Evolutionary conservation across 2,797 vertebrate species (phyloP).

Genomic region (Gymnopithys bicolor): DNA sequence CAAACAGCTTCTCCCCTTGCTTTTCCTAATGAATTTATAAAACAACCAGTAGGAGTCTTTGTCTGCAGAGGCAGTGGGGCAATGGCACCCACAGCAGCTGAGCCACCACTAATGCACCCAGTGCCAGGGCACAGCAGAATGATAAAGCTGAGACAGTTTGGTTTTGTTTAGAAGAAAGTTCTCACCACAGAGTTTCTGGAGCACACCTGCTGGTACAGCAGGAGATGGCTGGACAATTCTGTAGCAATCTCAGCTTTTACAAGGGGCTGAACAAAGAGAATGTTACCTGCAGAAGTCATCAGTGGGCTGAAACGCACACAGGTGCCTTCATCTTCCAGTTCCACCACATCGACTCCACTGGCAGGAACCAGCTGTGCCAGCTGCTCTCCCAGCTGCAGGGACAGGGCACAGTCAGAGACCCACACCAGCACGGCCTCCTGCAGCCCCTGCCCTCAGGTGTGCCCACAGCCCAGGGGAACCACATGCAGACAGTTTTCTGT

Average conservation of each 20-base stretch:
- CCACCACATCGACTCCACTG: constrained; percentile 89
- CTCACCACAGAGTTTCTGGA: neutral
- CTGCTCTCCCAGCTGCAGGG: constrained; percentile 87
- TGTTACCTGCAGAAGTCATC: constrained; percentile 90
- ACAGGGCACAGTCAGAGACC: neutral
- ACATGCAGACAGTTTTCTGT: accelerated
- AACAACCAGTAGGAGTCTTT: neutral
- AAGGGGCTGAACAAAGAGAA: neutral
- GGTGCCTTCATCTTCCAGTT: constrained; percentile 89
- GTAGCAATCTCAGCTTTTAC: neutral
- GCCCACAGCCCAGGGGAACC: neutral
- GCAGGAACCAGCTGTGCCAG: constrained; percentile 84
- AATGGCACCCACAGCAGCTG: neutral
- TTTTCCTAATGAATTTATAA: neutral
- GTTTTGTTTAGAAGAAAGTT: neutral
- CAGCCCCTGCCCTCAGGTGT: neutral
- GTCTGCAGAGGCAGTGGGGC: neutral
- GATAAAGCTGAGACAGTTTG: neutral
- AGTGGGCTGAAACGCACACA: constrained; percentile 93
- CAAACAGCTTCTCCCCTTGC: neutral
- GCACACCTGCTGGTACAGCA: neutral
- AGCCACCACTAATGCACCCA: neutral
- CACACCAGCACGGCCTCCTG: accelerated
- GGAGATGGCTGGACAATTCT: neutral
- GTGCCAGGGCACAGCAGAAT: neutral